Conservation (phyloP, 2,888 invertebrate species). For the Sinodicranocentrus sp. region DNA sequence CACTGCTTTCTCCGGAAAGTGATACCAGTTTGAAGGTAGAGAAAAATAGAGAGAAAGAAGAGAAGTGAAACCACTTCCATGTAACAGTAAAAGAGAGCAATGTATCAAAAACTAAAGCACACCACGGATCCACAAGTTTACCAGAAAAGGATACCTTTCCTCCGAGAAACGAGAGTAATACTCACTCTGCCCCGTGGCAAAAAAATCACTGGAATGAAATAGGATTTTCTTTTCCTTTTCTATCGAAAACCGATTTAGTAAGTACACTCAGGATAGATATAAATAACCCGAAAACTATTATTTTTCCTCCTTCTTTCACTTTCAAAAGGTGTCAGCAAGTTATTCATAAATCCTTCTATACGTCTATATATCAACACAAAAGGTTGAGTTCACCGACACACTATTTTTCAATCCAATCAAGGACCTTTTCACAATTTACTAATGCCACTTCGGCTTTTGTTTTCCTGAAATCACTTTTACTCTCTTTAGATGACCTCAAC, state of each 20-base stretch:
- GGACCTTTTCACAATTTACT: neutral
- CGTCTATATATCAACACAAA: neutral
- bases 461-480: neutral
- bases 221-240: neutral
- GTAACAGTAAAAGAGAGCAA: neutral
- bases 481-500: too few relatives aligned
- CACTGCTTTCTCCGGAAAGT: constrained; percentile 9
- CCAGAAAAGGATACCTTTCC: neutral
- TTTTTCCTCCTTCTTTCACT: too few relatives aligned
- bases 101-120: neutral
- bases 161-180: neutral
- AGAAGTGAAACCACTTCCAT: neutral
- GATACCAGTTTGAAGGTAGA: too few relatives aligned
- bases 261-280: too few relatives aligned
- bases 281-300: too few relatives aligned
- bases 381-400: neutral
- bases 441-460: neutral
- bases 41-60: neutral
- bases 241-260: too few relatives aligned
- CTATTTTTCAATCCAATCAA: neutral
- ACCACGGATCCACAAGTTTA: constrained; percentile 19
- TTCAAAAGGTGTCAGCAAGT: too few relatives aligned
- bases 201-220: neutral
- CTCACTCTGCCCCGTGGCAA: constrained; percentile 21
- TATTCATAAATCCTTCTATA: neutral